Evolutionary conservation across 2,113 vertebrate genomes (phyloP), one percentile per base, ranked within the genome.

Genomic region (Cnemophilus loriae): DNA sequence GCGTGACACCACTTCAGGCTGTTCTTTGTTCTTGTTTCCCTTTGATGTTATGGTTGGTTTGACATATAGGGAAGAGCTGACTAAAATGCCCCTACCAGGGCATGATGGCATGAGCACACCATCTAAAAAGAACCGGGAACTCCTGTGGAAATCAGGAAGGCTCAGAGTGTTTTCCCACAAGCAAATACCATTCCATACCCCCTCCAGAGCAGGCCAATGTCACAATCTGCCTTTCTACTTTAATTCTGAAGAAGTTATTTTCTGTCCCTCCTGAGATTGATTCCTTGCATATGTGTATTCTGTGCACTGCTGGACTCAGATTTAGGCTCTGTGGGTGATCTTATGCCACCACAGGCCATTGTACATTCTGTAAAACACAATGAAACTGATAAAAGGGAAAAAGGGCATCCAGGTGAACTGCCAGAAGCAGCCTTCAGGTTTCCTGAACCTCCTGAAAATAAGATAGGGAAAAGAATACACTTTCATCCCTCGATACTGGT

Each of bases 301-400:
- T 59, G 39, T 74, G 35, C 64, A 18, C 92, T 86, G 65, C 79
- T 89, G 80, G 79, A 75, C 73, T 81, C 61, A 55, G 87, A 61
- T 91, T 96, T 97, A 64, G 80, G 64, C 71, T 53, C 78, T 76
- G 39, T 8, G 87, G 75, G 73, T 82, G 55, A 90, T 95, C 46
- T 41, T 41, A 56, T 94, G 82, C 83, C 61, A 89, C 57, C 84
- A 87, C 50, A 90, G 49, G 53, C 49, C 56, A 30, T 89, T 90
- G 84, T 94, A 78, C 41, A 67, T 96, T 84, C 82, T 76, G 79
- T 83, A 82, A 94, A 96, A 95, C 89, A 86, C 47, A 88, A 28
- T 42, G 90, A 68, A 95, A 74, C 39, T 75, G 79, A 97, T 89
- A 71, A 96, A 98, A 96, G 23, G n/a, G 75, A 81, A 93, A 94